Conservation (phyloP, 2,113 vertebrate species). For the Perca schrenkii region DNA sequence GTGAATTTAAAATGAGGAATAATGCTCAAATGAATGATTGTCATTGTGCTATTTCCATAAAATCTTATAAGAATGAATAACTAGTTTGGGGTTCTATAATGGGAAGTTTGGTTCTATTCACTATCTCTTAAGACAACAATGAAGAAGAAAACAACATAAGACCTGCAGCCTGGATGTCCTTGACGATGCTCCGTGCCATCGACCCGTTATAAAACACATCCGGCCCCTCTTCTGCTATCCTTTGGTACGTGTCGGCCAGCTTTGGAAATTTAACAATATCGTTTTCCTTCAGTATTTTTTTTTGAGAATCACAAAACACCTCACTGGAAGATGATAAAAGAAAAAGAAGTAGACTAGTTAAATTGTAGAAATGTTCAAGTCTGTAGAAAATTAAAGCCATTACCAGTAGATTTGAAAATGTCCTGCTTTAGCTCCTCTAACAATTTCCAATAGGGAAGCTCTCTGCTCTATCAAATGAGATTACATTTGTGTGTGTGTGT, state of each 20-base stretch:
- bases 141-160: slow-evolving; percentile 7
- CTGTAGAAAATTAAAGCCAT: slow-evolving; percentile 11
- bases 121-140: neutral
- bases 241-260: slow-evolving; percentile 90
- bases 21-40: neutral
- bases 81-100: neutral
- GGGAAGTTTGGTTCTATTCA: neutral
- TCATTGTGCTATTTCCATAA: neutral
- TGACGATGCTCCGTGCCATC: slow-evolving; percentile 89
- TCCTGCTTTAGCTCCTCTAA: too few relatives aligned
- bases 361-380: neutral
- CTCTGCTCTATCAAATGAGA: too few relatives aligned
- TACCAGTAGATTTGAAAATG: neutral
- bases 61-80: neutral
- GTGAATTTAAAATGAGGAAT: slow-evolving; percentile 18
- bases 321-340: slow-evolving; percentile 71
- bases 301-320: slow-evolving; percentile 89
- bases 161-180: slow-evolving; percentile 90
- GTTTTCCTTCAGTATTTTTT: slow-evolving; percentile 89
- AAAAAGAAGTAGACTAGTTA: neutral
- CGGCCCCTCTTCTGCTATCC: slow-evolving; percentile 90
- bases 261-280: slow-evolving; percentile 88
- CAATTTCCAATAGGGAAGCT: too few relatives aligned
- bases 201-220: slow-evolving; percentile 93
- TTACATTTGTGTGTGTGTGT: too few relatives aligned